A percentile compares a stretch with the other conserved stretches of the same genome.
Evolutionary conservation across 2,888 invertebrate genomes (phyloP).

Genomic region (Rhingia rostrata): DNA sequence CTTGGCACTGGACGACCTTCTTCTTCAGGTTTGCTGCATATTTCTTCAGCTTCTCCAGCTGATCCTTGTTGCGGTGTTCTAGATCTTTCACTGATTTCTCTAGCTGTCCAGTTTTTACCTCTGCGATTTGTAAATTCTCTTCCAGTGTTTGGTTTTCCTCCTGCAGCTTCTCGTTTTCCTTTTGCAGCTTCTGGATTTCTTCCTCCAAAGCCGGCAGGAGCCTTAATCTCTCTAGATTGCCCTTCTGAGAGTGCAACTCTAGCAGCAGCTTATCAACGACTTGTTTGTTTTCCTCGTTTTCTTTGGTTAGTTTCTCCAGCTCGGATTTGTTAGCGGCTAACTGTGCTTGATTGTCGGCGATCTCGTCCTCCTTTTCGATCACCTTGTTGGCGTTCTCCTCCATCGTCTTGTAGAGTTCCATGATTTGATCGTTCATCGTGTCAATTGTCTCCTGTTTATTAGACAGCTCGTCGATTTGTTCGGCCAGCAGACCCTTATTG

Average conservation of each 20-base stretch:
- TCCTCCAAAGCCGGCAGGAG: constrained; percentile 75
- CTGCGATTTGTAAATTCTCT: constrained; percentile 82
- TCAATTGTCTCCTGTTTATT: constrained; percentile 86
- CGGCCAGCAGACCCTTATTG: constrained; percentile 78
- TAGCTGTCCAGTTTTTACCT: constrained; percentile 77
- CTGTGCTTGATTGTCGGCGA: constrained; percentile 83
- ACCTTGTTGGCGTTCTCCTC: constrained; percentile 84
- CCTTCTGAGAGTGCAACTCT: constrained; percentile 75
- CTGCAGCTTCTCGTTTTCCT: constrained; percentile 78
- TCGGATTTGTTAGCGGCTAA: constrained; percentile 83
- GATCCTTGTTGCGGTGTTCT: constrained; percentile 87
- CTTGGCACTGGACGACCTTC: constrained; percentile 86
- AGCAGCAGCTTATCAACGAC: constrained; percentile 76
- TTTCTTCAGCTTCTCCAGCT: constrained; percentile 90
- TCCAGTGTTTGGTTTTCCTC: constrained; percentile 78
- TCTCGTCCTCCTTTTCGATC: constrained; percentile 83
- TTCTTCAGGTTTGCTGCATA: constrained; percentile 90
- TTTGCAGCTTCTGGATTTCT: constrained; percentile 82
- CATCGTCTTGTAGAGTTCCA: constrained; percentile 85
- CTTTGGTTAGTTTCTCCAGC: constrained; percentile 83
- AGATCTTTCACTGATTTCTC: constrained; percentile 78
- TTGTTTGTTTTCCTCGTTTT: constrained; percentile 79
- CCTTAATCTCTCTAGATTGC: constrained; percentile 58
- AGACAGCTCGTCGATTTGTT: constrained; percentile 82
- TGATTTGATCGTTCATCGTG: constrained; percentile 85